Conservation (phyloP, 2,113 vertebrate genomes). For the Dromiciops gliroides region DNA sequence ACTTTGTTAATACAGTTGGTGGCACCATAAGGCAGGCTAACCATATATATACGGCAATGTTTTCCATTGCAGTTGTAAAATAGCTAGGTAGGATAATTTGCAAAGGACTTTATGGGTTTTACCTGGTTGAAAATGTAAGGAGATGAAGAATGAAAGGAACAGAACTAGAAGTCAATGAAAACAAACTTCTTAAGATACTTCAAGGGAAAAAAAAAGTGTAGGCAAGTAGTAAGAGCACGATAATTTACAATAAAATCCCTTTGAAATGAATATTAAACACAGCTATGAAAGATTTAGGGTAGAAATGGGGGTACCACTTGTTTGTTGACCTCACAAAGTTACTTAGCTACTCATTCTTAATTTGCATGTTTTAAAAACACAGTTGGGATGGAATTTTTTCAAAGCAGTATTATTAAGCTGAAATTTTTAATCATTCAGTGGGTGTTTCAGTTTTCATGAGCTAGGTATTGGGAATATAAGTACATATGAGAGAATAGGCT, state of each 20-base stretch:
- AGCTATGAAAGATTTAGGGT: neutral
- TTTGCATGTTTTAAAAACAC: slow-evolving; percentile 30
- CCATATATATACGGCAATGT: neutral
- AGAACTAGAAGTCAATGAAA: neutral
- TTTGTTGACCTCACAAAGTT: neutral
- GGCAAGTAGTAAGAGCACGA: neutral
- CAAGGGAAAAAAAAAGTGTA: neutral
- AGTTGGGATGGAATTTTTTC: neutral
- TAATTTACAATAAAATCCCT: neutral
- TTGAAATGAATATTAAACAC: neutral
- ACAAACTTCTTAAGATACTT: slow-evolving; percentile 33
- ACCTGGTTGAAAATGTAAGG: neutral
- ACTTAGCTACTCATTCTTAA: neutral
- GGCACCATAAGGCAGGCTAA: too few relatives aligned
- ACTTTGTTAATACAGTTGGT: neutral
- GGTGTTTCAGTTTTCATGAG: neutral
- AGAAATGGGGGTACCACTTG: neutral
- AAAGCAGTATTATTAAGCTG: neutral
- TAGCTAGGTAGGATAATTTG: neutral
- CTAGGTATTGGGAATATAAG: fast-evolving
- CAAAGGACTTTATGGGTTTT: neutral
- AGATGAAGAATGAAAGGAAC: neutral
- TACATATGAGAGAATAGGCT: neutral
- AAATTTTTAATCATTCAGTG: neutral
- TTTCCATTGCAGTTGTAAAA: neutral